These are phyloP conservation scores for Sebastes kiyomatsui DNA, from an alignment of 2,797 vertebrate species.

Conservation along the genomic window DNA sequence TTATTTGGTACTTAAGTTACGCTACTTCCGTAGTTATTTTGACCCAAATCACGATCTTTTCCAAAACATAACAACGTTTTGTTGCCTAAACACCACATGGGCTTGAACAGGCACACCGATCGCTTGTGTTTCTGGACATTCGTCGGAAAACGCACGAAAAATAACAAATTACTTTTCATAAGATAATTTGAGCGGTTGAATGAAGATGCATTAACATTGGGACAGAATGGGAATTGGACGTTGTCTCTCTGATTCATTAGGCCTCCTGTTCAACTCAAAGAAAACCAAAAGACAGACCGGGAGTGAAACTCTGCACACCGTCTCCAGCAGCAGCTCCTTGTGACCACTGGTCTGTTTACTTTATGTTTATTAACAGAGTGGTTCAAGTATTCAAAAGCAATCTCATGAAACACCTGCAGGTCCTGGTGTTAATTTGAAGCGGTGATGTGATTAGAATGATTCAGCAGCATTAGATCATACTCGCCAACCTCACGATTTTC, in stretches of 20 bases:
- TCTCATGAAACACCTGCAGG: neutral
- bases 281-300: neutral
- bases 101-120: neutral
- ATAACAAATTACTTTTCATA: neutral
- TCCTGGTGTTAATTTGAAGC: neutral
- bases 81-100: neutral
- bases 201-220: neutral
- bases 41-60: neutral
- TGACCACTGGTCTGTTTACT: neutral
- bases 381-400: neutral
- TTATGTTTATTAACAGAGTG: neutral
- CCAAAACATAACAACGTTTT: neutral
- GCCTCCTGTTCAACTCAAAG: neutral
- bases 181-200: neutral
- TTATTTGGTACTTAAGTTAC: too few relatives aligned
- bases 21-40: too few relatives aligned
- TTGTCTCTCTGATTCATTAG: neutral
- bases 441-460: neutral
- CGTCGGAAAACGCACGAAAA: neutral
- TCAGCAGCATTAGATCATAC: too few relatives aligned
- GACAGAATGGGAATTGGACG: too few relatives aligned
- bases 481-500: too few relatives aligned
- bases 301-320: too few relatives aligned
- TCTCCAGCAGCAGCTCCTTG: too few relatives aligned
- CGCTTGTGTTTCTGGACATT: neutral